Evolutionary conservation across 2,113 vertebrate genomes (phyloP), one percentile per base, ranked within the genome.

Genomic region (Montifringilla adamsi): DNA sequence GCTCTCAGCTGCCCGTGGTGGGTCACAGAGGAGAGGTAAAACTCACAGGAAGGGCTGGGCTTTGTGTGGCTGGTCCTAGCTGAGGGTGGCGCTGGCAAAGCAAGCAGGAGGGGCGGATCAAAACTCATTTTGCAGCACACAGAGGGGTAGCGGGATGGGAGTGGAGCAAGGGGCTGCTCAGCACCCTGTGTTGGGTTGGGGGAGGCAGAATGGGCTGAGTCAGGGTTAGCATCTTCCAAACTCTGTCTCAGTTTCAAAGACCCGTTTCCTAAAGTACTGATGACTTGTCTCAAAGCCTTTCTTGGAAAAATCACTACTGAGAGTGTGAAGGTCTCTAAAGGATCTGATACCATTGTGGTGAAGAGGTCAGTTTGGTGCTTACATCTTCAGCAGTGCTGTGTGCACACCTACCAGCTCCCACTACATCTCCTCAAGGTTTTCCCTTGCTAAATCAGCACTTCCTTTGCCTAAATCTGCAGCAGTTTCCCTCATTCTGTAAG

Each of bases 111-210:
- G 27, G 33, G 15, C 28, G 67, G 31, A 55, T 43, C 30, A 21
- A 26, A 0, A 1, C 41, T 84, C 44, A 39, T 80, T 94, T 27
- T 60, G 63, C 26, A 69, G 56, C 27, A 30, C 10, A 10, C 27
- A 5, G 33, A 41, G 52, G 35, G 55, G 70, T 2, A 13, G 33
- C 0, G 0, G 52, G 49, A 15, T 13, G 26, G 28, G 33, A 55
- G 47, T 0, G 1, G 20, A 58, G 20, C 1, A 2, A 46, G 33
- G 23, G 35, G 39, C 23, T 75, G 43, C 67, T 76, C 43, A 50
- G 47, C 13, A 53, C 24, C 28, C 52, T 2, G 0, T 0, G 1
- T 3, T 46, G 60, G n/a, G 18, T 0, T 74, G 28, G 24, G 27
- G 35, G 7, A 89, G 56, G 43, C 16, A 58, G 49, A 84, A 21